Conservation (phyloP, 2,113 vertebrate species). For the Eupsittula cactorum region DNA sequence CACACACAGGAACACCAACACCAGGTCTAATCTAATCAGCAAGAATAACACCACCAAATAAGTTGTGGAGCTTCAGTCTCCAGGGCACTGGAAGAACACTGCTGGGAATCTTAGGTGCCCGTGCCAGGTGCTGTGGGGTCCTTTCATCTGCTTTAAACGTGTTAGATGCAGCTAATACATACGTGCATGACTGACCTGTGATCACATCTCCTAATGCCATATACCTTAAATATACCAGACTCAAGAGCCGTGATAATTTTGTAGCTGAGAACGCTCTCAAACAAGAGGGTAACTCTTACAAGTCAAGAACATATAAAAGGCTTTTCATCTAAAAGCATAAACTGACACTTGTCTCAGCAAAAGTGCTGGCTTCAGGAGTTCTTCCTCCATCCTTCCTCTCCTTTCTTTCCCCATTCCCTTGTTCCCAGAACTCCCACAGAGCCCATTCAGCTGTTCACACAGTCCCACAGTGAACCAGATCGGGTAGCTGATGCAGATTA, state of each 20-base stretch:
- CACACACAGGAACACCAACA: background rate
- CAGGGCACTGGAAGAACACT: background rate
- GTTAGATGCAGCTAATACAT: background rate
- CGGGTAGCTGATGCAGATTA: slow-evolving; percentile 29
- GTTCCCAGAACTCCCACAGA: slow-evolving; percentile 58
- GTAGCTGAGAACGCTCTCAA: background rate
- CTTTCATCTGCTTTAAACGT: background rate
- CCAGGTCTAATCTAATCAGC: rapidly evolving
- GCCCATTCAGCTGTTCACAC: slow-evolving; percentile 64
- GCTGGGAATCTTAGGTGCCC: background rate
- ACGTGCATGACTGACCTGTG: background rate
- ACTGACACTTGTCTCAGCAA: background rate
- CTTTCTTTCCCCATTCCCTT: slow-evolving; percentile 13
- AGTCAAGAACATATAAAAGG: background rate
- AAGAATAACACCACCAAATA: background rate
- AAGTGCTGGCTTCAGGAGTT: background rate
- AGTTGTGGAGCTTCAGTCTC: background rate
- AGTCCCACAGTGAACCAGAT: slow-evolving; percentile 58
- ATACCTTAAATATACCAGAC: background rate
- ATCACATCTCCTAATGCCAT: background rate
- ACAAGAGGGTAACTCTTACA: background rate
- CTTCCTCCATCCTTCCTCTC: slow-evolving; percentile 11
- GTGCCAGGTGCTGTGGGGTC: background rate
- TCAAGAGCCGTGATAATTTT: background rate
- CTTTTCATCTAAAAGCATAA: background rate